A percentile compares a stretch with the other conserved stretches of the same genome.
These are phyloP conservation scores for Lycopodina hypogea DNA, from an alignment of 37 sponge, comb jelly and placozoan genomes.

Conservation along the genomic window DNA sequence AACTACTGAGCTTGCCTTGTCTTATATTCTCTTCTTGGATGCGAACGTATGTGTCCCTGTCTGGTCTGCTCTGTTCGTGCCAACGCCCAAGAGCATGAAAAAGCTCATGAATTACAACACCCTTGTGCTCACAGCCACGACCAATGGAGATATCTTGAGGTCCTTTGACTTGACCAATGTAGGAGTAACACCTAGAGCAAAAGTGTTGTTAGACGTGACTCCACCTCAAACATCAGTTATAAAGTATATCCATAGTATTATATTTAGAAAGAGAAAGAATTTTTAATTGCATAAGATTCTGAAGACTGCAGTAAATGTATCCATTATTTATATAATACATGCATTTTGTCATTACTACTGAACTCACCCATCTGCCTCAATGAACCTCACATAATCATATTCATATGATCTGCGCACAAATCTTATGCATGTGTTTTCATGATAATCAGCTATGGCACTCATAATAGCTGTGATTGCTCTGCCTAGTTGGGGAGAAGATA, in stretches of 20 bases:
- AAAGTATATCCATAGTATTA: not conserved
- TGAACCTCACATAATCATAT: conserved; percentile 63
- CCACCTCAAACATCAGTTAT: not conserved
- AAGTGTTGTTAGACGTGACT: not conserved
- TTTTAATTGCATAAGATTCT: not conserved
- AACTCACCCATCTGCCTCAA: conserved; percentile 57
- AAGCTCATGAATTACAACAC: conserved; percentile 77
- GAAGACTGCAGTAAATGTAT: too few relatives aligned
- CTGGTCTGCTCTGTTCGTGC: conserved; percentile 89
- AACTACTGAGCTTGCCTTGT: conserved; percentile 29
- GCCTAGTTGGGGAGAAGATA: not conserved
- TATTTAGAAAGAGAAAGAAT: not conserved
- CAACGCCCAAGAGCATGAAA: conserved; percentile 48
- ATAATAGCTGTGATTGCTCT: conserved; percentile 46
- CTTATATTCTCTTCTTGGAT: conserved; percentile 49
- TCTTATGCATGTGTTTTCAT: conserved; percentile 43
- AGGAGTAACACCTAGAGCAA: conserved; percentile 60
- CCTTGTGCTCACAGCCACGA: conserved; percentile 62
- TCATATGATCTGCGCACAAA: conserved; percentile 50
- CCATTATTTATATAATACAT: too few relatives aligned
- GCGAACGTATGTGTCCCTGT: conserved; percentile 64
- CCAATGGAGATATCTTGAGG: conserved; percentile 77
- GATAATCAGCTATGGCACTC: conserved; percentile 54
- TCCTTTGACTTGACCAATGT: conserved; percentile 61
- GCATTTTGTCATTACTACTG: not conserved